These are phyloP conservation scores for Idaea straminata DNA, from an alignment of 2,888 invertebrate genomes.

Conservation along the genomic window DNA sequence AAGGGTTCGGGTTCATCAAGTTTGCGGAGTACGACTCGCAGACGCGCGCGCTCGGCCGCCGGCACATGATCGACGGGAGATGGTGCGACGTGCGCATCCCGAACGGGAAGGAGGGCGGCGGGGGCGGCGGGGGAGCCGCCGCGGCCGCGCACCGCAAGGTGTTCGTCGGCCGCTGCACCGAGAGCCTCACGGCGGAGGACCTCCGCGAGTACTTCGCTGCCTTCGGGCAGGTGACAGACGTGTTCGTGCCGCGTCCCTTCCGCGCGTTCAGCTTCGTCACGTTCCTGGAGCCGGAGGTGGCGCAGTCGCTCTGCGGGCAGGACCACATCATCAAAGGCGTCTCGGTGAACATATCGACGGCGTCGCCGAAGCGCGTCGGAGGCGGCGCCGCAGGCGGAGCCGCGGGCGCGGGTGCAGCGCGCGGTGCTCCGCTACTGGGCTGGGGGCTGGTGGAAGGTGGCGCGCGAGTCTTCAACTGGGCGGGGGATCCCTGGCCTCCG, in stretches of 20 bases:
- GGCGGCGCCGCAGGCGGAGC: constrained; percentile 31
- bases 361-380: constrained; percentile 88
- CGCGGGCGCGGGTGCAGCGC: constrained; percentile 20
- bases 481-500: constrained; percentile 46
- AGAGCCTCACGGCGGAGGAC: constrained; percentile 88
- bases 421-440: constrained; percentile 39
- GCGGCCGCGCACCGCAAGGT: constrained; percentile 86
- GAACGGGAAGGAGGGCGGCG: constrained; percentile 84
- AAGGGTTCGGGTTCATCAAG: constrained; percentile 87
- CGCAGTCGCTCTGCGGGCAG: constrained; percentile 88
- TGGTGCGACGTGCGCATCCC: constrained; percentile 88
- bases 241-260: constrained; percentile 93
- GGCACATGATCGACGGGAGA: constrained; percentile 85
- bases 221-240: constrained; percentile 91
- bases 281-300: constrained; percentile 89
- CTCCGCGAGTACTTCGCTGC: constrained; percentile 88
- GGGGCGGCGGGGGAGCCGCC: constrained; percentile 60
- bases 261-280: constrained; percentile 91
- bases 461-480: constrained; percentile 48
- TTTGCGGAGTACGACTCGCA: constrained; percentile 84
- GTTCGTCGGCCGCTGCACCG: constrained; percentile 91
- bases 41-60: constrained; percentile 81
- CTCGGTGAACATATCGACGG: constrained; percentile 92
- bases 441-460: constrained; percentile 58
- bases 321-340: constrained; percentile 92